Percentiles rank a stretch among this genome's conserved stretches.
These are phyloP conservation scores for Campaea margaritaria DNA, from an alignment of 2,888 invertebrate species.

Conservation along the genomic window DNA sequence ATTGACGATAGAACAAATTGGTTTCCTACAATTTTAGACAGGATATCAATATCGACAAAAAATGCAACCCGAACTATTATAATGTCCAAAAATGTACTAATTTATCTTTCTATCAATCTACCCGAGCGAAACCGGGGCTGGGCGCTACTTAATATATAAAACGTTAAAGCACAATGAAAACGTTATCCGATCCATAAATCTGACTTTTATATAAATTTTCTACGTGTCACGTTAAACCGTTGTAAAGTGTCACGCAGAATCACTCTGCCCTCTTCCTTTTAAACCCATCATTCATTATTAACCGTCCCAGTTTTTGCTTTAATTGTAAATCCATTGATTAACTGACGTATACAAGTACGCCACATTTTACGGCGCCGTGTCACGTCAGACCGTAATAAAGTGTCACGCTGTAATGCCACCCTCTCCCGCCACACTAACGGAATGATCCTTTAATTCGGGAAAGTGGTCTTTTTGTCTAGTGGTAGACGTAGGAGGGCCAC, in stretches of 20 bases:
- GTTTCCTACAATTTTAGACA: too few species aligned
- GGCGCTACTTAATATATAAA: too few species aligned
- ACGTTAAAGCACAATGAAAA: too few species aligned
- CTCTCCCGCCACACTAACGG: slow-evolving; percentile 17
- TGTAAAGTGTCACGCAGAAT: not conserved
- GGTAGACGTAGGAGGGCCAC: not conserved
- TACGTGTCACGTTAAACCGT: not conserved
- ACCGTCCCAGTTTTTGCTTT: not conserved
- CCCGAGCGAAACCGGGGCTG: too few species aligned
- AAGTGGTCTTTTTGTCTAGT: slow-evolving; percentile 17
- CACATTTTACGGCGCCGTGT: slow-evolving; percentile 4
- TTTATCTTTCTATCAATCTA: too few species aligned
- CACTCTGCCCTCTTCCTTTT: not conserved
- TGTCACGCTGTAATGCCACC: slow-evolving; percentile 21
- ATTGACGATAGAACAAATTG: too few species aligned
- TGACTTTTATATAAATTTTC: too few species aligned
- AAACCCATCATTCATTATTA: too few species aligned
- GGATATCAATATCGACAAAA: too few species aligned
- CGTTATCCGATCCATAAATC: too few species aligned
- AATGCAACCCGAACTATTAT: too few species aligned
- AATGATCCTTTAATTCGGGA: slow-evolving; percentile 26
- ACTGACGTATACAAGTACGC: not conserved
- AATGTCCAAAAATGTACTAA: too few species aligned
- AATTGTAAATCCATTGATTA: slow-evolving; percentile 21
- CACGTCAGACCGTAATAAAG: slow-evolving; percentile 25